Evolutionary conservation across 2,797 vertebrate species (phyloP).

Genomic region (Aulostomus chinensis): DNA sequence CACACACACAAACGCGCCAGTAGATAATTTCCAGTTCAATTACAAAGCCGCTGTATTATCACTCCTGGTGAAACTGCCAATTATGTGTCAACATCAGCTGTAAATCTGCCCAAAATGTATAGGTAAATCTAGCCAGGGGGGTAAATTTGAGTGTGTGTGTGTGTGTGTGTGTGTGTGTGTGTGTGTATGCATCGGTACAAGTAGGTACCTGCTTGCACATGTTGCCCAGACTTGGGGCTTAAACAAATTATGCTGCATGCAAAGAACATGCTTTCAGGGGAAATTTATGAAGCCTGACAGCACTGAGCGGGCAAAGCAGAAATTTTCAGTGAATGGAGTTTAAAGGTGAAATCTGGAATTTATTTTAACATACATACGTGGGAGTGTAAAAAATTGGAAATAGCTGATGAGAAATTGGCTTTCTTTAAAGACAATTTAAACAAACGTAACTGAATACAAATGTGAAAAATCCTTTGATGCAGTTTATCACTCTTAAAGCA

Average conservation of each 20-base stretch:
- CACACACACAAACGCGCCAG: constrained; percentile 13
- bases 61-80: constrained; percentile 53
- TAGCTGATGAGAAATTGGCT: constrained; percentile 37
- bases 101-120: constrained; percentile 62
- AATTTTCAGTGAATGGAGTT: constrained; percentile 52
- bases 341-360: constrained; percentile 68
- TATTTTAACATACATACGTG: constrained; percentile 47
- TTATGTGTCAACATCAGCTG: constrained; percentile 64
- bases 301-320: constrained; percentile 33
- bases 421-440: constrained; percentile 27
- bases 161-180: constrained; percentile 17
- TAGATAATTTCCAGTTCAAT: constrained; percentile 61
- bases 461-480: constrained; percentile 31
- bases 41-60: constrained; percentile 65
- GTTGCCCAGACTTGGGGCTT: constrained; percentile 49
- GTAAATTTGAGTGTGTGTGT: constrained; percentile 5
- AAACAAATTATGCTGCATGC: constrained; percentile 55
- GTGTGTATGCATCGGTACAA: constrained; percentile 4
- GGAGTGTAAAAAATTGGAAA: constrained; percentile 31
- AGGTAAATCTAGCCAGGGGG: constrained; percentile 18
- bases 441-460: constrained; percentile 38
- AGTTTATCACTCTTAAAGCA: constrained; percentile 1
- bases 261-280: constrained; percentile 53
- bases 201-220: constrained; percentile 52
- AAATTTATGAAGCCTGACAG: constrained; percentile 62